Evolutionary conservation across 1,140 invertebrate species (phyloP).

Genomic region (Trachymyrmex cornetzi): DNA sequence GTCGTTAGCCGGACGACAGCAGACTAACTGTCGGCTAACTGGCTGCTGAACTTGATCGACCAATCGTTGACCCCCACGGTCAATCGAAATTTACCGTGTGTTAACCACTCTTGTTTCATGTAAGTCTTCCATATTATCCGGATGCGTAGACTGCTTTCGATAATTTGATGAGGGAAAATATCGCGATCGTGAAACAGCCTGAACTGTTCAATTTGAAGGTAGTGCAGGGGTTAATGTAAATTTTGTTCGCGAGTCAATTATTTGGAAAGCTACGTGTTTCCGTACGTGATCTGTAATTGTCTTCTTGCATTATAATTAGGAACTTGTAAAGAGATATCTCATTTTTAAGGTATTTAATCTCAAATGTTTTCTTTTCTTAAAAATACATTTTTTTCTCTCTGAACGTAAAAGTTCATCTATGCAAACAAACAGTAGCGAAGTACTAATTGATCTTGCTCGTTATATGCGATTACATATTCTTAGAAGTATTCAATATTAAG

Average conservation of each 20-base stretch:
- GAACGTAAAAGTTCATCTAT: neutral
- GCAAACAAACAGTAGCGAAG: neutral
- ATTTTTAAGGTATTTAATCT: neutral
- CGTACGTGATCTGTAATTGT: neutral
- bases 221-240: conserved; percentile 12
- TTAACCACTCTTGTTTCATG: conserved; percentile 46
- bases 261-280: neutral
- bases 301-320: conserved; percentile 1
- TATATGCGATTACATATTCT: conserved; percentile 14
- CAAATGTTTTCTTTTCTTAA: neutral
- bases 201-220: conserved; percentile 6
- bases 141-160: conserved; percentile 42
- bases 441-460: conserved; percentile 24
- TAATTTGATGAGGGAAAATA: conserved; percentile 39
- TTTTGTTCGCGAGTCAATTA: conserved; percentile 17
- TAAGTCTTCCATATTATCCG: conserved; percentile 49
- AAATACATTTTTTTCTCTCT: neutral
- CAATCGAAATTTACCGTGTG: conserved; percentile 69
- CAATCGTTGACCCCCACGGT: conserved; percentile 76
- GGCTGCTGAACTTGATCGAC: conserved; percentile 82
- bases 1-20: conserved; percentile 80
- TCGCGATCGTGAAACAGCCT: conserved; percentile 1
- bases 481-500: conserved; percentile 18
- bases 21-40: conserved; percentile 79
- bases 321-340: conserved; percentile 19